A percentile compares a stretch with the other conserved stretches of the same genome.
Conservation (phyloP, 2,888 invertebrate species). For the Panorpa germanica region DNA sequence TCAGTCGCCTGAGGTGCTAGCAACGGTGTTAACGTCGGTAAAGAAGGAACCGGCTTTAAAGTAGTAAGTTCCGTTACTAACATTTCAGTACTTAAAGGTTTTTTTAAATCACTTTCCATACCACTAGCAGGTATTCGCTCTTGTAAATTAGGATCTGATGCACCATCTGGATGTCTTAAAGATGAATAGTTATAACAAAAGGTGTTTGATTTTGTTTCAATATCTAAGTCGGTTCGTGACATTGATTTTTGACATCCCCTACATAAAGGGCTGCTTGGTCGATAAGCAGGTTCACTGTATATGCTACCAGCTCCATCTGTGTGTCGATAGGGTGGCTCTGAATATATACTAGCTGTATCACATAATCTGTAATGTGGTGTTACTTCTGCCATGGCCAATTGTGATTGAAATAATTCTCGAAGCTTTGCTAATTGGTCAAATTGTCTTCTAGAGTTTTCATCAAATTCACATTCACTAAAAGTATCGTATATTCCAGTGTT, state of each 20-base stretch:
- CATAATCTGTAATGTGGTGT: conserved; percentile 36
- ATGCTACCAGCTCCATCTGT: conserved; percentile 53
- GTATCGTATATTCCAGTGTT: conserved; percentile 26
- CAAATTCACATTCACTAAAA: conserved; percentile 24
- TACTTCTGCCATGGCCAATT: conserved; percentile 55
- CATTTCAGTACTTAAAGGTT: conserved; percentile 10
- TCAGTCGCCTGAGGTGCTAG: conserved; percentile 30
- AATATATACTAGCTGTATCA: conserved; percentile 24
- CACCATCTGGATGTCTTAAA: conserved; percentile 76
- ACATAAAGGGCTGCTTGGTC: conserved; percentile 24
- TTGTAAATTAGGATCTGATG: conserved; percentile 77
- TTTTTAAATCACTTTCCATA: conserved; percentile 10
- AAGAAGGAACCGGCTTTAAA: no score
- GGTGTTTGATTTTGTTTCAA: conserved; percentile 30
- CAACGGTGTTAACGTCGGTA: conserved; percentile 19
- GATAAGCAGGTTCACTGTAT: conserved; percentile 70
- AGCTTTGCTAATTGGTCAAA: conserved; percentile 66
- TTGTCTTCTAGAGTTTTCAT: conserved; percentile 28
- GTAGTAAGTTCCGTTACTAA: no score
- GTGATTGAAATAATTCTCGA: conserved; percentile 64
- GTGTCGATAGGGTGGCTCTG: conserved; percentile 24
- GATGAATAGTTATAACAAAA: conserved; percentile 46
- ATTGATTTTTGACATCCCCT: conserved; percentile 17
- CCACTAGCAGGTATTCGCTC: no score
- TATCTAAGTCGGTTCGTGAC: conserved; percentile 27